Base-by-base conservation (phyloP, 2,888 invertebrate genomes). In the Parthenolecanium corni region DNA sequence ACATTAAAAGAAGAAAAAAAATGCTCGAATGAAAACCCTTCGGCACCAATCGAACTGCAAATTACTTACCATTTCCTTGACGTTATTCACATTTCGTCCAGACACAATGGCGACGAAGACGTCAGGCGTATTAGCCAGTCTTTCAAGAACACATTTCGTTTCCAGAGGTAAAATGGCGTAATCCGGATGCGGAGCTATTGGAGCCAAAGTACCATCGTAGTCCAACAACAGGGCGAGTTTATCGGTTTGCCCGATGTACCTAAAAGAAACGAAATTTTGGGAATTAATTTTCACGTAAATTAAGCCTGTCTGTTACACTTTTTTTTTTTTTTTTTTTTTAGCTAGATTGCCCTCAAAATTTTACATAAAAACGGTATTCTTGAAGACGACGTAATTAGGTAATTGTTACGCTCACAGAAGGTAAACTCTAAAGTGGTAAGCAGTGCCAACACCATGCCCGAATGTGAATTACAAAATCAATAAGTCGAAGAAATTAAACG, bases 181-280 rank as follows among this genome's bases (percentile, higher is more conserved):
- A 75, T 91, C 89, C 0, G 91, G 91, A 76, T 90, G 90, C 0
- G 89, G 89, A 0, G 90, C 90, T 66, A 91, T 87, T 0, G 90
- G 90, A 0, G 91, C 88, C 68, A 91, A 75, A 1, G 91, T 91
- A 25, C 91, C 91, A 72, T 91, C 91, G 74, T 90, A 91, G 74
- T 91, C 91, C 69, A 91, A 75, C 0, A 90, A 75, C 1, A 91
- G 75, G 0, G 90, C 90, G 70, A 91, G 74, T 75, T 91, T 91
- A 71, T 89, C 86, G 9, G 86, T 84, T 70, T 85, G 84, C 65
- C 90, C 90, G 70, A 90, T 86, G 74, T 90, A 89, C 73, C 89
- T 89, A 70, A 1, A 51, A 62, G 2, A 2, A 40, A 40, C n/a
- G 14, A 40, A 40, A n/a, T n/a, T n/a, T n/a, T n/a, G n/a, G n/a